These are phyloP conservation scores for Polydrusus cervinus DNA, from an alignment of 2,888 invertebrate species.

Conservation along the genomic window DNA sequence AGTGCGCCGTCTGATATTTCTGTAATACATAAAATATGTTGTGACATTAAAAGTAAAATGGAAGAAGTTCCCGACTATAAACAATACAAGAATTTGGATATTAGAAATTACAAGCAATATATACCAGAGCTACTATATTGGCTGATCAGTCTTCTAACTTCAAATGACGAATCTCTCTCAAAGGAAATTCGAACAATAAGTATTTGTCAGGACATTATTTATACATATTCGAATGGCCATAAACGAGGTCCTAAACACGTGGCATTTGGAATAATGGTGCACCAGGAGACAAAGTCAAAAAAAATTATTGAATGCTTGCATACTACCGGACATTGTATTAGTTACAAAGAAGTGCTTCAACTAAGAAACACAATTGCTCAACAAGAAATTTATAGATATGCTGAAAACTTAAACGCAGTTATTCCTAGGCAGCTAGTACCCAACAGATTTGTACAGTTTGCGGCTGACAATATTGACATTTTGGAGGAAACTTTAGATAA, in stretches of 20 bases:
- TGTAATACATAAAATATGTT: no score
- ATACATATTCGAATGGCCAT: constrained; percentile 21
- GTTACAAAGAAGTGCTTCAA: constrained; percentile 40
- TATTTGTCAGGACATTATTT: constrained; percentile 43
- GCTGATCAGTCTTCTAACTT: no score
- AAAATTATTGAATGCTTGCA: constrained; percentile 45
- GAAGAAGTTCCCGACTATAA: no score
- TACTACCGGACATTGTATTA: constrained; percentile 44
- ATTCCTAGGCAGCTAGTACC: constrained; percentile 45
- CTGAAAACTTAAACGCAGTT: constrained; percentile 16
- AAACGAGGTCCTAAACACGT: constrained; percentile 46
- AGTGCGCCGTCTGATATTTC: no score
- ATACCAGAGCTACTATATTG: no score
- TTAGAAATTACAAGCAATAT: no score
- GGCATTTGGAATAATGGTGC: constrained; percentile 6
- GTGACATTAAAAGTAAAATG: no score
- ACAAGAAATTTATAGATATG: constrained; percentile 47
- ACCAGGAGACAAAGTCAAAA: constrained; percentile 27
- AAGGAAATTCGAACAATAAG: not conserved
- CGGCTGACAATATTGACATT: constrained; percentile 56
- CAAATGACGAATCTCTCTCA: not conserved
- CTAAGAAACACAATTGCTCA: constrained; percentile 38
- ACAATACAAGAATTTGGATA: no score
- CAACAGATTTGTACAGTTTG: constrained; percentile 53
- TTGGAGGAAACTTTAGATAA: constrained; percentile 56